phyloP scores from a whole-genome alignment of 2,888 invertebrate genomes.

The Lagria hirta region DNA sequence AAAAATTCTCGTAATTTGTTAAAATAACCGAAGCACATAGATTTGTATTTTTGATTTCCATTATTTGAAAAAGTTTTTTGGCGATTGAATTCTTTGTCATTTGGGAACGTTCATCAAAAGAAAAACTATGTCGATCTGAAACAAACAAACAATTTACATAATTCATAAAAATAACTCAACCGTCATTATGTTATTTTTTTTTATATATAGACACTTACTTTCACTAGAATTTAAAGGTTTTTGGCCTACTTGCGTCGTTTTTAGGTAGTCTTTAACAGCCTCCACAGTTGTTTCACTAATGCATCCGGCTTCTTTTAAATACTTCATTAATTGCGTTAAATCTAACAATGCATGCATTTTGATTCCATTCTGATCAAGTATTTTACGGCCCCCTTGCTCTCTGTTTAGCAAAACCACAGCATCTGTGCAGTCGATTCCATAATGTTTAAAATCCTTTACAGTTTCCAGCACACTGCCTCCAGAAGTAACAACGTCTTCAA shows the following conservation, averaged over 20 bases:
- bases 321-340: slow-evolving; percentile 65
- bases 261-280: slow-evolving; percentile 60
- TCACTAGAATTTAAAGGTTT: too few species aligned
- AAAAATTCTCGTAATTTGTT: slow-evolving; percentile 66
- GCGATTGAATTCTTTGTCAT: slow-evolving; percentile 64
- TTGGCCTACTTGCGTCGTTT: slow-evolving; percentile 56
- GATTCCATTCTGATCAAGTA: slow-evolving; percentile 70
- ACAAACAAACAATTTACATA: too few species aligned
- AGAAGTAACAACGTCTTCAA: slow-evolving; percentile 94
- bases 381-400: slow-evolving; percentile 83
- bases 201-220: too few species aligned
- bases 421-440: slow-evolving; percentile 63
- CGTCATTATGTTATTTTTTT: too few species aligned
- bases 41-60: slow-evolving; percentile 83
- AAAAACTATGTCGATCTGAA: slow-evolving; percentile 61
- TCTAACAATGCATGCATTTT: slow-evolving; percentile 70
- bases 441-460: slow-evolving; percentile 68
- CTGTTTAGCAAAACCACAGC: slow-evolving; percentile 88
- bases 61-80: slow-evolving; percentile 70
- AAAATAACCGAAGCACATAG: slow-evolving; percentile 90
- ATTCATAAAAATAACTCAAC: too few species aligned
- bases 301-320: slow-evolving; percentile 63
- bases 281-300: slow-evolving; percentile 63
- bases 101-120: slow-evolving; percentile 64
- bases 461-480: slow-evolving; percentile 94